These are phyloP conservation scores for Bovichtus diacanthus DNA, from an alignment of 2,797 vertebrate species.

Conservation along the genomic window DNA sequence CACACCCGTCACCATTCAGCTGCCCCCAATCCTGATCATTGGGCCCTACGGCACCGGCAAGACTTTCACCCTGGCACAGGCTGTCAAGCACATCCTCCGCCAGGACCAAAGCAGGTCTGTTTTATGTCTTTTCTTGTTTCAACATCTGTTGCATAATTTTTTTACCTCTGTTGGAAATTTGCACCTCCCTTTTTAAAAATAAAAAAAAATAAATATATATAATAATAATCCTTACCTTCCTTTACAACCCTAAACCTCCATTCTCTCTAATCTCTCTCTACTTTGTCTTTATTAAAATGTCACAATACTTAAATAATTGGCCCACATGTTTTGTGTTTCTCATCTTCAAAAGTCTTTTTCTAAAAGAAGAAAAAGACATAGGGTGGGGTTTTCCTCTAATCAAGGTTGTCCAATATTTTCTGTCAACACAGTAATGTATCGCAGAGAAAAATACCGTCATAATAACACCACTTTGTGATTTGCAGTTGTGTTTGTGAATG, in stretches of 20 bases:
- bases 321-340: not conserved
- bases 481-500: not conserved
- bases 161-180: not conserved
- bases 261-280: not conserved
- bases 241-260: not conserved
- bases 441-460: not conserved
- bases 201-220: no score
- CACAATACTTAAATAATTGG: not conserved
- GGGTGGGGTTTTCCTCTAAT: not conserved
- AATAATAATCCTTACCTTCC: not conserved
- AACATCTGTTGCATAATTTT: not conserved
- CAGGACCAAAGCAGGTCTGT: constrained; percentile 94
- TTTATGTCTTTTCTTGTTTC: not conserved
- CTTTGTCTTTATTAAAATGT: not conserved
- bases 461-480: not conserved
- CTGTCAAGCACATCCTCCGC: constrained; percentile 98
- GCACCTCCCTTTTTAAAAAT: not conserved
- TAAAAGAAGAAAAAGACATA: not conserved
- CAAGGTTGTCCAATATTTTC: not conserved
- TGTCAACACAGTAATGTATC: no score
- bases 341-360: not conserved
- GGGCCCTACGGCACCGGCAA: constrained; percentile 99
- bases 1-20: constrained; percentile 91
- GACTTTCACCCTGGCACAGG: constrained; percentile 99
- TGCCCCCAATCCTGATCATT: constrained; percentile 98